These are phyloP conservation scores for Drosophila stalkeri DNA, from an alignment of 2,888 invertebrate species.

Conservation along the genomic window DNA sequence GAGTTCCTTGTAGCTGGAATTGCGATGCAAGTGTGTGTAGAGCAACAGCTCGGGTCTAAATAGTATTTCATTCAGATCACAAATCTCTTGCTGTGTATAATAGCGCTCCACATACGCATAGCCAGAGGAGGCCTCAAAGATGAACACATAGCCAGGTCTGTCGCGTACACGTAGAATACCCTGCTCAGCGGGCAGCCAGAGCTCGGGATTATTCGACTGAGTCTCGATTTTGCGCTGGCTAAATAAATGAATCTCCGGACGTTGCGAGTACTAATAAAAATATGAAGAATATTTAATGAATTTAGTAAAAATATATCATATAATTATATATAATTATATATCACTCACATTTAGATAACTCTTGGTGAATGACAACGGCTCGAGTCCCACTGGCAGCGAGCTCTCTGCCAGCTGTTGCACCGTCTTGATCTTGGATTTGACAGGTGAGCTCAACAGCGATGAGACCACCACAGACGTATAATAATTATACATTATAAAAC, in stretches of 20 bases:
- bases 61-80: slow-evolving; percentile 83
- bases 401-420: slow-evolving; percentile 86
- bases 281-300: not conserved
- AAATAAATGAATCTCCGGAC: slow-evolving; percentile 70
- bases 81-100: slow-evolving; percentile 81
- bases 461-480: slow-evolving; percentile 89
- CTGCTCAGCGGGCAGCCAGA: slow-evolving; percentile 75
- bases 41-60: slow-evolving; percentile 73
- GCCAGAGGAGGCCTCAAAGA: slow-evolving; percentile 75
- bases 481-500: slow-evolving; percentile 87
- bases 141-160: slow-evolving; percentile 81
- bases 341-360: slow-evolving; percentile 79
- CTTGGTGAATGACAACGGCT: slow-evolving; percentile 85
- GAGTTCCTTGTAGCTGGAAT: slow-evolving; percentile 83
- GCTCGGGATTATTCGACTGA: slow-evolving; percentile 53
- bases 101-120: slow-evolving; percentile 74
- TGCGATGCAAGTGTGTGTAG: slow-evolving; percentile 69
- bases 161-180: slow-evolving; percentile 79
- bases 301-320: not conserved
- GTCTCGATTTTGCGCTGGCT: slow-evolving; percentile 62
- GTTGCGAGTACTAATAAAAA: slow-evolving; percentile 53
- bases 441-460: slow-evolving; percentile 87
- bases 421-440: slow-evolving; percentile 86
- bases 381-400: slow-evolving; percentile 86
- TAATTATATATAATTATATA: too few species aligned